Evolutionary conservation across 2,113 vertebrate genomes (phyloP).

Genomic region (Syngnathoides biaculeatus): DNA sequence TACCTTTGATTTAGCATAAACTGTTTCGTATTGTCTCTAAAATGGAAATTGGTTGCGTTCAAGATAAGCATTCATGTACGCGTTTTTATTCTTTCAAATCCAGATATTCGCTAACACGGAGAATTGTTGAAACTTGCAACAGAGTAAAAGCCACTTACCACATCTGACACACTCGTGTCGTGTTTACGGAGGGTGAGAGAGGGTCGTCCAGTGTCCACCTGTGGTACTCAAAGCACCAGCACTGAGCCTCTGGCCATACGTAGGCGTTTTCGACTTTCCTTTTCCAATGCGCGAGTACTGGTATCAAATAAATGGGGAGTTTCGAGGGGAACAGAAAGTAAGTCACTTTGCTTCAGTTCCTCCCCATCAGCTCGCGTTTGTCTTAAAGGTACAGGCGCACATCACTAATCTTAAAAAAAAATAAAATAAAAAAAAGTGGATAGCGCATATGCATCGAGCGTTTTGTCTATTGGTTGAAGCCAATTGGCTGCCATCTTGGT

Average conservation of each 20-base stretch:
- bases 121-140: no score
- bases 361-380: not conserved
- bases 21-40: no score
- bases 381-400: constrained; percentile 56
- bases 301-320: constrained; percentile 26
- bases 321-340: constrained; percentile 56
- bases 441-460: no score
- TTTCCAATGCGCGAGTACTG: constrained; percentile 11
- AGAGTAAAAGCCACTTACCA: not conserved
- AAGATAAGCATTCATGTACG: no score
- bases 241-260: not conserved
- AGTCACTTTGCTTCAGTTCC: constrained; percentile 45
- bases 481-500: no score
- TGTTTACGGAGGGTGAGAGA: not conserved
- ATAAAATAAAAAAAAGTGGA: no score
- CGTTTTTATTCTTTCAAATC: no score
- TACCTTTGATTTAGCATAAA: no score
- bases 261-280: constrained; percentile 23
- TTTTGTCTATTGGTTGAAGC: no score
- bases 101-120: no score
- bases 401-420: no score
- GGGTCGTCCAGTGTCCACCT: not conserved
- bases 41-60: no score
- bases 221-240: not conserved
- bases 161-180: not conserved